Evolutionary conservation across 2,888 invertebrate genomes (phyloP).

Genomic region (Gortyna flavago): DNA sequence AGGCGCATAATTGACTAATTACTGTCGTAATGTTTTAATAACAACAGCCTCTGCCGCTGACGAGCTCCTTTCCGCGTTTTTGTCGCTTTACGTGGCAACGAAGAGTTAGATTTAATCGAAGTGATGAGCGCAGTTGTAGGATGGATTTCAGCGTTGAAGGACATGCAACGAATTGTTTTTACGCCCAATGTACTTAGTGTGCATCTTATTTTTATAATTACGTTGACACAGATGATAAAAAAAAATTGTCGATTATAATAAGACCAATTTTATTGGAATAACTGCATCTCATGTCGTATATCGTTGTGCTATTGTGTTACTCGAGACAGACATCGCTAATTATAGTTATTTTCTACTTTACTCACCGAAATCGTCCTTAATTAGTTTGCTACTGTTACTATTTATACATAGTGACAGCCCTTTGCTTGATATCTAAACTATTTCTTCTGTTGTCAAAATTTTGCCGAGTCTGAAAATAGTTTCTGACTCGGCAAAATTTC

Average conservation of each 20-base stretch:
- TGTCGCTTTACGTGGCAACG: constrained; percentile 30
- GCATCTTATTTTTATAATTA: background rate
- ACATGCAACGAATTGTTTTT: too few relatives aligned
- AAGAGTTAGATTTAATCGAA: constrained; percentile 18
- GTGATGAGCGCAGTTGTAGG: background rate
- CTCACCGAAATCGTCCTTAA: too few relatives aligned
- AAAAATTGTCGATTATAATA: background rate
- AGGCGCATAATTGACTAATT: constrained; percentile 49
- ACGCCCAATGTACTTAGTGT: too few relatives aligned
- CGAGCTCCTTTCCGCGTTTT: constrained; percentile 56
- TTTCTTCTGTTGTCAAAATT: background rate
- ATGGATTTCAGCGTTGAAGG: background rate
- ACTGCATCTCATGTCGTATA: background rate
- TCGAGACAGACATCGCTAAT: background rate
- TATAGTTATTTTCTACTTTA: background rate
- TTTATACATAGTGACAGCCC: too few relatives aligned
- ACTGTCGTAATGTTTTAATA: constrained; percentile 59
- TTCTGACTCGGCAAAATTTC: background rate
- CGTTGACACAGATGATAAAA: too few relatives aligned
- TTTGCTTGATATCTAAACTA: too few relatives aligned
- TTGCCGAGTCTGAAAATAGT: too few relatives aligned
- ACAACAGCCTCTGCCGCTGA: constrained; percentile 31
- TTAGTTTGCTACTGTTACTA: too few relatives aligned
- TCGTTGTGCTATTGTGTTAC: background rate
- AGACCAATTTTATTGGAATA: background rate